phyloP scores from a whole-genome alignment of 2,797 vertebrate genomes.

The Chaetodon trifasciatus region DNA sequence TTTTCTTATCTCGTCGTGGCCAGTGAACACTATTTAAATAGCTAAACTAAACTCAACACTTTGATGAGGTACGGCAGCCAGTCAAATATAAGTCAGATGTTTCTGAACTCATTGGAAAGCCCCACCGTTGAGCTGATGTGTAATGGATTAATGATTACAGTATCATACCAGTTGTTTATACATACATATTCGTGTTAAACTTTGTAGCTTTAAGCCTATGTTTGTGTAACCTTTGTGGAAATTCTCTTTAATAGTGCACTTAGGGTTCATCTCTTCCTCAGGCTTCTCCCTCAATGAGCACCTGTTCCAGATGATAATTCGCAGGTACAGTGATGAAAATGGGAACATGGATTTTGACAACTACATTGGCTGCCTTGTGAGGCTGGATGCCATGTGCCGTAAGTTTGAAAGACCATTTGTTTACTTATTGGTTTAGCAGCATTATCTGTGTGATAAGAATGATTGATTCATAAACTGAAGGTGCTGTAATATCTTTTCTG shows the following conservation, averaged over 20 bases:
- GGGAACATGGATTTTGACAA: constrained; percentile 95
- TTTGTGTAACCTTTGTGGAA: not conserved
- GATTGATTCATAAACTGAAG: not conserved
- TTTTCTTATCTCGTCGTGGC: not conserved
- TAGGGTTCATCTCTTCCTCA: constrained; percentile 46
- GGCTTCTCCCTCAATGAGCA: constrained; percentile 91
- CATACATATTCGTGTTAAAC: constrained; percentile 7
- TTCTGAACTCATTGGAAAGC: not conserved
- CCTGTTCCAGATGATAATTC: constrained; percentile 87
- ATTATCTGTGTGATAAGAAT: constrained; percentile 9
- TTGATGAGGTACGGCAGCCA: not conserved
- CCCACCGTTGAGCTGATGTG: not conserved
- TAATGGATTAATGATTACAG: constrained; percentile 10
- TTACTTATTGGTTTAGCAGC: not conserved
- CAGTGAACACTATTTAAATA: not conserved
- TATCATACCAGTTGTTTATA: constrained; percentile 12
- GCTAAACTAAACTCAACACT: not conserved
- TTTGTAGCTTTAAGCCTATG: not conserved
- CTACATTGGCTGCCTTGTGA: constrained; percentile 94
- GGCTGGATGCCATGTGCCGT: constrained; percentile 98
- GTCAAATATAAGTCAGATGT: not conserved
- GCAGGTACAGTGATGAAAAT: constrained; percentile 88
- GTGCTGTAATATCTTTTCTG: constrained; percentile 4
- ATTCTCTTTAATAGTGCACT: not conserved
- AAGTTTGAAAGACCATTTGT: constrained; percentile 72